phyloP scores from a whole-genome alignment of 2,113 vertebrate genomes.

The Gallinago paraguaiae region DNA sequence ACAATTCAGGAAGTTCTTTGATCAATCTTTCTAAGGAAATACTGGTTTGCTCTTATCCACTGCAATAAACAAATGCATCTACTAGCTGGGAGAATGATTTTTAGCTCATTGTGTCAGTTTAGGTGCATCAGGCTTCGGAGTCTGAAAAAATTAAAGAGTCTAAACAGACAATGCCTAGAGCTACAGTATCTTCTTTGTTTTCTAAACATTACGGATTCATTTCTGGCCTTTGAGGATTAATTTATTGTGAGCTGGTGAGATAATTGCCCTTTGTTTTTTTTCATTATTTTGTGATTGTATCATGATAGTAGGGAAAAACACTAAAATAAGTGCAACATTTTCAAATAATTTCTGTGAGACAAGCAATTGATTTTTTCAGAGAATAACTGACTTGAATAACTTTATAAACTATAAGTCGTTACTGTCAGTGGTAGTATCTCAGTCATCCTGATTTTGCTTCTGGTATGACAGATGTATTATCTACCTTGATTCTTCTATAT shows the following conservation, averaged over 20 bases:
- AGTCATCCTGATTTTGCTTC: not conserved
- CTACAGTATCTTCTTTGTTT: not conserved
- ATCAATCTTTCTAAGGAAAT: not conserved
- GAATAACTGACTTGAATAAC: not conserved
- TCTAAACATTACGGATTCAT: not conserved
- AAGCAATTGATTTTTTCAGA: not conserved
- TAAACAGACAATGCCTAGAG: not conserved
- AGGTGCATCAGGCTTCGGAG: not conserved
- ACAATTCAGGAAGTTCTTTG: not conserved
- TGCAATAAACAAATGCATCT: not conserved
- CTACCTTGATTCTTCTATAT: not conserved
- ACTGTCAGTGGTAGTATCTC: not conserved
- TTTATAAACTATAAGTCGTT: not conserved
- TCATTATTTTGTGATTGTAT: not conserved
- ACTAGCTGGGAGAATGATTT: not conserved
- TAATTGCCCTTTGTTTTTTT: not conserved
- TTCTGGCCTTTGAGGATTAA: not conserved
- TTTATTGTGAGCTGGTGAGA: not conserved
- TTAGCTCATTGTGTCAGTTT: not conserved
- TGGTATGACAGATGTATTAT: not conserved
- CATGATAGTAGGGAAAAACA: not conserved
- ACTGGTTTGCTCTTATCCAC: not conserved
- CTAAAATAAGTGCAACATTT: not conserved
- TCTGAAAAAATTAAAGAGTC: not conserved
- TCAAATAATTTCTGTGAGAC: not conserved